These are phyloP conservation scores for Euthynnus affinis DNA, from an alignment of 2,797 vertebrate genomes.

Conservation along the genomic window DNA sequence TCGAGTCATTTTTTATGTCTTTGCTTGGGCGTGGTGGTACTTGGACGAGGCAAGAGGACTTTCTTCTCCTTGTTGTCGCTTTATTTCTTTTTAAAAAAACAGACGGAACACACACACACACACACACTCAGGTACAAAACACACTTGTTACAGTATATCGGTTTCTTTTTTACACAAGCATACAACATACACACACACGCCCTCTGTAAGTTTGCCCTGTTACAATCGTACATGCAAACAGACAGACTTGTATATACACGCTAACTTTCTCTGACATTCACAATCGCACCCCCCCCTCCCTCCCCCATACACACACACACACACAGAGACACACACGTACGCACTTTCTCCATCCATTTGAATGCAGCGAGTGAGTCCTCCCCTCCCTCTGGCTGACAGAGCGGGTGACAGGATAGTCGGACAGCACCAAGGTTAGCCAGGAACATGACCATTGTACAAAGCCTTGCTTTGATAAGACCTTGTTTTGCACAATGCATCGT, in stretches of 20 bases:
- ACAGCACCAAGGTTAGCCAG: constrained; percentile 67
- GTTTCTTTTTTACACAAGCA: background rate
- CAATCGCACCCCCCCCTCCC: background rate
- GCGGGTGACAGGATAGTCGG: constrained; percentile 65
- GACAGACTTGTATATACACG: constrained; percentile 7
- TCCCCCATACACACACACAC: background rate
- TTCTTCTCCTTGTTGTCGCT: background rate
- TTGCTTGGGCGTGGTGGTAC: constrained; percentile 7
- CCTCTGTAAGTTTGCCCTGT: constrained; percentile 3
- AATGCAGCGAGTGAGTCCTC: no score
- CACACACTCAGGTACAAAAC: background rate
- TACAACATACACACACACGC: background rate
- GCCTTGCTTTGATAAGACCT: constrained; percentile 52
- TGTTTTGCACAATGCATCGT: constrained; percentile 37
- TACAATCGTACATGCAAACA: constrained; percentile 12
- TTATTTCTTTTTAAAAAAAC: background rate
- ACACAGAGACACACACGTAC: constrained; percentile 7
- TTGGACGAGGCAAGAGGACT: constrained; percentile 5
- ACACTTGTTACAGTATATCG: background rate
- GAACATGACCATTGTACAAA: constrained; percentile 60
- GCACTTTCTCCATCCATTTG: constrained; percentile 2
- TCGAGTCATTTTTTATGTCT: constrained; percentile 50
- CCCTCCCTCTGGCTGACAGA: constrained; percentile 64
- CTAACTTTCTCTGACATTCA: constrained; percentile 45
- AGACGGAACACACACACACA: background rate